phyloP scores from a whole-genome alignment of 2,113 vertebrate genomes.

The Rhinichthys klamathensis region DNA sequence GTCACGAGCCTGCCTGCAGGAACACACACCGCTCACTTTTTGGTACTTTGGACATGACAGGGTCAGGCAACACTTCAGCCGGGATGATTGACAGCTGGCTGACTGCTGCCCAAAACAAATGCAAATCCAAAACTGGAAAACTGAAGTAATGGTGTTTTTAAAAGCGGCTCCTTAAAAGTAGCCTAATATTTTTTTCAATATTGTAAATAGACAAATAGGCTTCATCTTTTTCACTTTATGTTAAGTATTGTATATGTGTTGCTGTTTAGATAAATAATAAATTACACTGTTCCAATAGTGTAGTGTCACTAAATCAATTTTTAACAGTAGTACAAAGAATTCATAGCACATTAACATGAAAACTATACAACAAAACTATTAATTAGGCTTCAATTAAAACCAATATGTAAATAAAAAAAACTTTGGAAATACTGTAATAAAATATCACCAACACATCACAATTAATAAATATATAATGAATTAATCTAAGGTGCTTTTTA shows the following conservation, averaged over 20 bases:
- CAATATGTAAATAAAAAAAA: conserved; percentile 36
- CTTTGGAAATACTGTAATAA: conserved; percentile 25
- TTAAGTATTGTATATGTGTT: background rate
- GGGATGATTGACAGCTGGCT: background rate
- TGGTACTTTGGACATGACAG: background rate
- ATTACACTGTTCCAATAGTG: background rate
- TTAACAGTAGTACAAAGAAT: background rate
- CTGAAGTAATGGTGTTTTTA: background rate
- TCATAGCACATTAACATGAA: conserved; percentile 20
- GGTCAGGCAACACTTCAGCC: background rate
- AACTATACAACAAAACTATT: conserved; percentile 5
- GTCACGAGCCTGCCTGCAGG: background rate
- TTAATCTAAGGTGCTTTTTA: conserved; percentile 47
- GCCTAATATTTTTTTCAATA: background rate
- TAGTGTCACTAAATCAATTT: background rate
- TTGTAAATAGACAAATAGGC: background rate
- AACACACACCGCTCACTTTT: background rate
- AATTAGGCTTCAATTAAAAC: conserved; percentile 23
- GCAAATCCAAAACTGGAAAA: background rate
- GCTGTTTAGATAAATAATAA: background rate
- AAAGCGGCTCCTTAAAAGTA: background rate
- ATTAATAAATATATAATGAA: background rate
- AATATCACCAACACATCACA: conserved; percentile 31
- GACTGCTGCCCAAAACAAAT: background rate
- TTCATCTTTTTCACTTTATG: background rate